Evolutionary conservation across 1,140 invertebrate species (phyloP).

Genomic region (Euura saliciscinereae): DNA sequence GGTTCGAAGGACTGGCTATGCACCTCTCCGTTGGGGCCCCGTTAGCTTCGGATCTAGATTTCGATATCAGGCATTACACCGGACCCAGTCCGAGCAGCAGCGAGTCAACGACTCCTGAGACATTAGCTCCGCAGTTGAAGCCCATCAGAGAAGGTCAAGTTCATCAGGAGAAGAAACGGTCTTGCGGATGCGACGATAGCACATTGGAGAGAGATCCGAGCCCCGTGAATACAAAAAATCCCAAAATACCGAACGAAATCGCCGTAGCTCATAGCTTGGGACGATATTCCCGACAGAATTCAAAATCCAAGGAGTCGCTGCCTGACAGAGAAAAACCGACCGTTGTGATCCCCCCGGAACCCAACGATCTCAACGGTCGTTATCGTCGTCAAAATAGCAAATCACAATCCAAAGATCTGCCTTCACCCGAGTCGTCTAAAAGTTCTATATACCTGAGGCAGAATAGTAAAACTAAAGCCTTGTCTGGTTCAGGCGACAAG

Average conservation of each 20-base stretch:
- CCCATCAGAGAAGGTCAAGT: conserved; percentile 60
- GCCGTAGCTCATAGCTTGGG: conserved; percentile 11
- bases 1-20: conserved; percentile 78
- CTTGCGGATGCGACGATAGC: conserved; percentile 50
- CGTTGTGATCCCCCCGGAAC: conserved; percentile 36
- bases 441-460: conserved; percentile 21
- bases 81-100: conserved; percentile 65
- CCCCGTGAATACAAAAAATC: conserved; percentile 22
- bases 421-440: conserved; percentile 15
- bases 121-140: conserved; percentile 55
- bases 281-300: conserved; percentile 38
- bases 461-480: conserved; percentile 20
- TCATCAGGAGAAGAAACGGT: conserved; percentile 51
- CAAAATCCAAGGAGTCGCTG: conserved; percentile 33
- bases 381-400: conserved; percentile 37
- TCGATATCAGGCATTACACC: conserved; percentile 76
- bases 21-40: conserved; percentile 70
- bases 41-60: conserved; percentile 71
- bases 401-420: conserved; percentile 22
- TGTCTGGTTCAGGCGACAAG: background rate
- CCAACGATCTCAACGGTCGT: conserved; percentile 32
- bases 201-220: conserved; percentile 50
- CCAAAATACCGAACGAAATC: conserved; percentile 23
- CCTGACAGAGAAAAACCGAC: conserved; percentile 32
- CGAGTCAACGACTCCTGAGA: conserved; percentile 66